phyloP scores from a whole-genome alignment of 2,888 invertebrate genomes.

The Fabriciana adippe region DNA sequence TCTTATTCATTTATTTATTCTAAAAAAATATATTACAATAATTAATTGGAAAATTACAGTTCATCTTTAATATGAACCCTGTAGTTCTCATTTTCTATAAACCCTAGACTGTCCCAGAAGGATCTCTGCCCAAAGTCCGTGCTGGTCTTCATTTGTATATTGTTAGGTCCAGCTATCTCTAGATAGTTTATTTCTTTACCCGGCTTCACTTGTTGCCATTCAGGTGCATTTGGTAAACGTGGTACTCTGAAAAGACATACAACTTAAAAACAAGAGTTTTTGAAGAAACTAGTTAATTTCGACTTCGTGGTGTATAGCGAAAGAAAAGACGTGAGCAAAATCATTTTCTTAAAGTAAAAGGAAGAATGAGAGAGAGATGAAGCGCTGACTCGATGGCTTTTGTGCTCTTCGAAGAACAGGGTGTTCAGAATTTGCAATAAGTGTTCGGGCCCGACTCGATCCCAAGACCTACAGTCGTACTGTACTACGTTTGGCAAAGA shows the following conservation, averaged over 20 bases:
- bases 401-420: too few species aligned
- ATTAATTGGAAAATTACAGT: conserved; percentile 52
- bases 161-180: conserved; percentile 64
- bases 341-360: too few species aligned
- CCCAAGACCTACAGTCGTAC: too few species aligned
- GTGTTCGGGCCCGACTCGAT: too few species aligned
- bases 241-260: conserved; percentile 61
- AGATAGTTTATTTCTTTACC: conserved; percentile 1
- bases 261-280: too few species aligned
- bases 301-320: too few species aligned
- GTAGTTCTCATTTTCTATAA: conserved; percentile 82
- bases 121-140: conserved; percentile 79
- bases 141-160: conserved; percentile 66
- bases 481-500: too few species aligned
- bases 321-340: neutral
- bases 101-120: conserved; percentile 84
- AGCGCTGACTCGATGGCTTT: too few species aligned
- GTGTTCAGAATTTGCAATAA: too few species aligned
- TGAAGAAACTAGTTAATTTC: too few species aligned
- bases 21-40: conserved; percentile 10
- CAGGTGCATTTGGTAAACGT: conserved; percentile 53
- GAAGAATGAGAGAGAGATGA: too few species aligned
- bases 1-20: too few species aligned
- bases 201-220: conserved; percentile 25
- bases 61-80: conserved; percentile 63